phyloP scores from a whole-genome alignment of 2,113 vertebrate genomes.

The Tyto alba region DNA sequence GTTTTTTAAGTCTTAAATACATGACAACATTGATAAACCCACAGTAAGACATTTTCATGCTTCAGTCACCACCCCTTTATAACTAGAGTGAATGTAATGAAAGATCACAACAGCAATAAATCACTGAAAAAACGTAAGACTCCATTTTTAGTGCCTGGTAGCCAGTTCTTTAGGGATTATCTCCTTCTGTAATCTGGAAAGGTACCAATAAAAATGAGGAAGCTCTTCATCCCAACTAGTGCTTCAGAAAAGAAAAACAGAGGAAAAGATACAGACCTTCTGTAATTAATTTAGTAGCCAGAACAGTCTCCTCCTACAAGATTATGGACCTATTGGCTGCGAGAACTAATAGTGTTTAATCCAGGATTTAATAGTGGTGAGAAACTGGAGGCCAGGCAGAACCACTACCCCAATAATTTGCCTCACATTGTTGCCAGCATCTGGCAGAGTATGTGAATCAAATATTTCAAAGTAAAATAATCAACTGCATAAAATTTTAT shows the following conservation, averaged over 20 bases:
- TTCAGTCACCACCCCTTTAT: not conserved
- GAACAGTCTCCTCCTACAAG: conserved; percentile 10
- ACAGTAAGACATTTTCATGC: not conserved
- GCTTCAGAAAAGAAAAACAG: conserved; percentile 55
- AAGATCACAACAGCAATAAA: not conserved
- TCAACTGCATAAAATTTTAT: not conserved
- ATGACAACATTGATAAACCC: not conserved
- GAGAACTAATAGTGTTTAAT: conserved; percentile 44
- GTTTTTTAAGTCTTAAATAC: not conserved
- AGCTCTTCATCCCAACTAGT: conserved; percentile 50
- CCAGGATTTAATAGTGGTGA: conserved; percentile 28
- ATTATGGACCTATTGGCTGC: conserved; percentile 49
- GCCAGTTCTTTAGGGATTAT: conserved; percentile 5
- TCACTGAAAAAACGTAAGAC: not conserved
- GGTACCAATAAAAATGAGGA: conserved; percentile 47
- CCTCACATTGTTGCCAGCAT: not conserved
- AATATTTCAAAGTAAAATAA: not conserved
- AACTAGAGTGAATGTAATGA: not conserved
- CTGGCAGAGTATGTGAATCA: not conserved
- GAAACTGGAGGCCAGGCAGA: not conserved
- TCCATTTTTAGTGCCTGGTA: not conserved
- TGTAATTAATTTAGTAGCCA: conserved; percentile 47
- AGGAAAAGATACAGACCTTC: conserved; percentile 47
- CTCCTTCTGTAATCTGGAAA: conserved; percentile 7
- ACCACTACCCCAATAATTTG: not conserved